phyloP scores from a whole-genome alignment of 2,888 invertebrate genomes.

The Torymus auratus region DNA sequence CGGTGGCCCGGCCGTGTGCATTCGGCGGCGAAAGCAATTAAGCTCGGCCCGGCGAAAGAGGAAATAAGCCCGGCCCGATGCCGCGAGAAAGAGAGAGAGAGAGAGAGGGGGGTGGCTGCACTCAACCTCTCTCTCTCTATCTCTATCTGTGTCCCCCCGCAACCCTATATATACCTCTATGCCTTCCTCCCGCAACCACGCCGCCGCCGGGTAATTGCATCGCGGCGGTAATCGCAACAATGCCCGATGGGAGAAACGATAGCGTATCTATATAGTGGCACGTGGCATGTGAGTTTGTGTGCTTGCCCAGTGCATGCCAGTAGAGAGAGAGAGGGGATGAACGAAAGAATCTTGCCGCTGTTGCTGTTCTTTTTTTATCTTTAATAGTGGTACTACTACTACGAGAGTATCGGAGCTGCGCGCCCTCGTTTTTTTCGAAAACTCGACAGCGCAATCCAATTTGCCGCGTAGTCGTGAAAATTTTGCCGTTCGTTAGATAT shows the following conservation, averaged over 20 bases:
- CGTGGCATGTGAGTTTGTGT: neutral
- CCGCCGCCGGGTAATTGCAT: slow-evolving; percentile 52
- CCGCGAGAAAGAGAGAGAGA: neutral
- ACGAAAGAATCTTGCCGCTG: neutral
- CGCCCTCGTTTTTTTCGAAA: neutral
- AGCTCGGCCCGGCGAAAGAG: slow-evolving; percentile 41
- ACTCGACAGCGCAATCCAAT: slow-evolving; percentile 18
- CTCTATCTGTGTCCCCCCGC: neutral
- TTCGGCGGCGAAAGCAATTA: slow-evolving; percentile 46
- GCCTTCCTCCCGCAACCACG: neutral
- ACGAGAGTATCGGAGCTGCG: neutral
- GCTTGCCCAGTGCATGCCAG: too few relatives aligned
- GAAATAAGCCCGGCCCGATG: slow-evolving; percentile 41
- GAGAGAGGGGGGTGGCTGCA: neutral
- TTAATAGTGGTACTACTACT: neutral
- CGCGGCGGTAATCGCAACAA: slow-evolving; percentile 52
- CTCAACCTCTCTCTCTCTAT: neutral
- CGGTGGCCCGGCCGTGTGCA: neutral
- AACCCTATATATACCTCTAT: too few relatives aligned
- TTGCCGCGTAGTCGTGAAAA: slow-evolving; percentile 13
- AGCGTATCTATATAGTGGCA: slow-evolving; percentile 9
- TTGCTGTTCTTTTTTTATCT: neutral
- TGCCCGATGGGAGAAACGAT: slow-evolving; percentile 38
- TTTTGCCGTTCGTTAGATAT: neutral
- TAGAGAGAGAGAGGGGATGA: too few relatives aligned